These are phyloP conservation scores for Acanthosepion esculentum DNA, from an alignment of 2,888 invertebrate genomes.

Conservation along the genomic window DNA sequence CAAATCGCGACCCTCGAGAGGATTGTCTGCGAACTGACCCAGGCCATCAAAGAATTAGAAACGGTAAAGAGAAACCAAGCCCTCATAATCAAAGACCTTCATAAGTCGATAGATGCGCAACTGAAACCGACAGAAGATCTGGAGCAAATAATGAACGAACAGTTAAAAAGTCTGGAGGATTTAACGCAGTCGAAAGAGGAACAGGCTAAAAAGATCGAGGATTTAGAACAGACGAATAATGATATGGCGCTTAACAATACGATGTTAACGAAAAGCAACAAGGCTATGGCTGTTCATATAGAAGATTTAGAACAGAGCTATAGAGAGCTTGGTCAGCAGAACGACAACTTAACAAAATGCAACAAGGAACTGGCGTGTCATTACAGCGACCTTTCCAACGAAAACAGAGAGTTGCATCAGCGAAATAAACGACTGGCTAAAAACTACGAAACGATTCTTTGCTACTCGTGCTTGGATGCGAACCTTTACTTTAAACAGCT, in stretches of 20 bases:
- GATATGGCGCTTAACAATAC: not conserved
- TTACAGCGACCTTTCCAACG: not conserved
- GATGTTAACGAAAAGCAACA: not conserved
- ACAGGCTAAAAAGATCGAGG: not conserved
- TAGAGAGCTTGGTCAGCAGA: not conserved
- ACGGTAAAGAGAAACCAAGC: not conserved
- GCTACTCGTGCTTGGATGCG: not conserved
- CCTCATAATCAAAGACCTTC: not conserved
- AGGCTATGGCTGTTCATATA: not conserved
- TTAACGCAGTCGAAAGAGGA: not conserved
- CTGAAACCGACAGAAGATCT: not conserved
- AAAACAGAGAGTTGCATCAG: not conserved
- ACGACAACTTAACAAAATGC: not conserved
- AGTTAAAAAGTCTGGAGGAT: not conserved
- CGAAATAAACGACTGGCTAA: not conserved
- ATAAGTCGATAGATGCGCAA: not conserved
- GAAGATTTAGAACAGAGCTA: not conserved
- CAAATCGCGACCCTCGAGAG: not conserved
- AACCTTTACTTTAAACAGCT: slow-evolving; percentile 22
- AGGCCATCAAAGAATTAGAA: not conserved
- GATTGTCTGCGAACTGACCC: not conserved
- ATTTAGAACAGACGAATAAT: not conserved
- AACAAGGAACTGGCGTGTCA: not conserved
- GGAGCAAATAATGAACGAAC: slow-evolving; percentile 2
- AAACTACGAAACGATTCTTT: not conserved